phyloP scores from a whole-genome alignment of 2,113 vertebrate species.

The Halichoeres trimaculatus region DNA sequence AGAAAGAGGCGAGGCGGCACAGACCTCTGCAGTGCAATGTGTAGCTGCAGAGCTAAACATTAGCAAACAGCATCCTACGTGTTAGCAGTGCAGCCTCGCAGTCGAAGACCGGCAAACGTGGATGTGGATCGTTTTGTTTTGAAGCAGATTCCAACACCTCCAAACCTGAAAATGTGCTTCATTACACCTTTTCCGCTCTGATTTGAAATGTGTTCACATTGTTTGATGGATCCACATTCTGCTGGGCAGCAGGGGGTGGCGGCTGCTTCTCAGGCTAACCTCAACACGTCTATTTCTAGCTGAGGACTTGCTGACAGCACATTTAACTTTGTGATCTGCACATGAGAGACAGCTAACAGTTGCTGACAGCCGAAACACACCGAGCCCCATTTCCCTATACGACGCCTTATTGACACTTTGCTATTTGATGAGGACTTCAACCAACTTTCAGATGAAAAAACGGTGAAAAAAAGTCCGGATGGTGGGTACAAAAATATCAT shows the following conservation, averaged over 20 bases:
- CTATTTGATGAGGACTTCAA: constrained; percentile 58
- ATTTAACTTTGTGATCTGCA: constrained; percentile 78
- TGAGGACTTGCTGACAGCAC: constrained; percentile 78
- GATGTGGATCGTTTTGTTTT: constrained; percentile 28
- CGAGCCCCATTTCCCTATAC: constrained; percentile 56
- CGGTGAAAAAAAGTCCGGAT: not conserved
- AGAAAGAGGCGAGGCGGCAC: constrained; percentile 1
- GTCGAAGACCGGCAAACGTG: constrained; percentile 22
- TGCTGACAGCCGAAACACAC: constrained; percentile 67
- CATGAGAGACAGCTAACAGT: constrained; percentile 78
- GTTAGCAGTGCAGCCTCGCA: constrained; percentile 12
- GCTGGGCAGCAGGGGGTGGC: constrained; percentile 66
- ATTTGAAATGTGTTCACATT: constrained; percentile 62
- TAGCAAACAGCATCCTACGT: constrained; percentile 11
- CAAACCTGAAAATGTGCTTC: constrained; percentile 63
- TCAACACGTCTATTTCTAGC: constrained; percentile 78
- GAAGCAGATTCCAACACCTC: constrained; percentile 47
- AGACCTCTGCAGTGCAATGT: constrained; percentile 1
- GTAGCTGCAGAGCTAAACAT: constrained; percentile 1
- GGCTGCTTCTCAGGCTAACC: constrained; percentile 66
- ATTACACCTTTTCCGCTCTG: constrained; percentile 58
- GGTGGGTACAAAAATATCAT: constrained; percentile 49
- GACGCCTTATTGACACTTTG: constrained; percentile 63
- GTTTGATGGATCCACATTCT: constrained; percentile 64
- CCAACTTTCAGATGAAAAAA: constrained; percentile 31